phyloP scores from a whole-genome alignment of 1,140 invertebrate species.

The Meloidogyne chitwoodi region DNA sequence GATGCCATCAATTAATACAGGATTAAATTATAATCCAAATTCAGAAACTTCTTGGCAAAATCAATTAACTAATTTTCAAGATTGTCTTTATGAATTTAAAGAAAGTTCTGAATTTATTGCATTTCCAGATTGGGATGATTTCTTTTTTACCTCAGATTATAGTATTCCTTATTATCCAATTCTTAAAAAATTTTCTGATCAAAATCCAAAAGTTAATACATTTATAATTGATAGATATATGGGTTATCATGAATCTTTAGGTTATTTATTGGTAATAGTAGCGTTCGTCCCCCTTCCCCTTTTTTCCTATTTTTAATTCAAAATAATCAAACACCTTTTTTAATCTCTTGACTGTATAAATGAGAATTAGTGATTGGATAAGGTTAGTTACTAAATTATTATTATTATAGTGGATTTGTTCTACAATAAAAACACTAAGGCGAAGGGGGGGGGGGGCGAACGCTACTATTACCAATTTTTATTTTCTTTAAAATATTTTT shows the following conservation, averaged over 20 bases:
- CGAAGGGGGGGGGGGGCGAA: too few relatives aligned
- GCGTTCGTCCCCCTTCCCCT: too few relatives aligned
- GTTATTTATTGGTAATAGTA: neutral
- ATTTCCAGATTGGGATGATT: conserved; percentile 11
- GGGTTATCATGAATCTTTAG: neutral
- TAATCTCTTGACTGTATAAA: too few relatives aligned
- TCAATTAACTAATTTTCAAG: conserved; percentile 18
- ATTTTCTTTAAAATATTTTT: too few relatives aligned
- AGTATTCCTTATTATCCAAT: neutral
- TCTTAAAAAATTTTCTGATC: neutral
- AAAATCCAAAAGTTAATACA: neutral
- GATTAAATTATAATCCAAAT: conserved; percentile 29
- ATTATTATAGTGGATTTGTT: too few relatives aligned
- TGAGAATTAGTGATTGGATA: too few relatives aligned
- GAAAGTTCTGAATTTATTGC: conserved; percentile 13
- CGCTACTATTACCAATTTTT: too few relatives aligned
- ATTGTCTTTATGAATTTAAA: conserved; percentile 8
- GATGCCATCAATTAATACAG: neutral
- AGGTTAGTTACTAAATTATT: too few relatives aligned
- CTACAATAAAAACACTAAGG: too few relatives aligned
- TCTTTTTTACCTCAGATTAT: neutral
- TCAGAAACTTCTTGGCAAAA: conserved; percentile 32
- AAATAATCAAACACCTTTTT: too few relatives aligned
- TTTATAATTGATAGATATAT: neutral
- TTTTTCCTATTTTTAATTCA: too few relatives aligned